Evolutionary conservation across 2,113 vertebrate genomes (phyloP).

Genomic region (Megaptera novaeangliae): DNA sequence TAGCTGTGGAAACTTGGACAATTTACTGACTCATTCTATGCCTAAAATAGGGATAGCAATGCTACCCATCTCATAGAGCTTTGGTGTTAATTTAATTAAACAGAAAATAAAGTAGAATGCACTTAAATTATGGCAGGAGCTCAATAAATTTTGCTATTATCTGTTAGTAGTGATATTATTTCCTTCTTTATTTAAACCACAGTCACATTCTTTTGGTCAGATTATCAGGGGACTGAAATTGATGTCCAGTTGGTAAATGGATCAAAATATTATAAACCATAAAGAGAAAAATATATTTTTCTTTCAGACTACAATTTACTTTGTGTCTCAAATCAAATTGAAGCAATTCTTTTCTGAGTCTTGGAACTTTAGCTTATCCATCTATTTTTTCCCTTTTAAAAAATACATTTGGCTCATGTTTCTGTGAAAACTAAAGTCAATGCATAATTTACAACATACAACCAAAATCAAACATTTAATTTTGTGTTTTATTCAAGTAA

Average conservation of each 20-base stretch:
- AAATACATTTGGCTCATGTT: background rate
- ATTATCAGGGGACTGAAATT: background rate
- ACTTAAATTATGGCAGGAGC: background rate
- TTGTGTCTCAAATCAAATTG: background rate
- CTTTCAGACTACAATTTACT: background rate
- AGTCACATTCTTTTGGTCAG: background rate
- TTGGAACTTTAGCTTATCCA: background rate
- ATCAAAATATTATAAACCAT: background rate
- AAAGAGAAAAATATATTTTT: background rate
- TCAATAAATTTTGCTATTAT: background rate
- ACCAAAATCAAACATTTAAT: background rate
- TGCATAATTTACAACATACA: background rate
- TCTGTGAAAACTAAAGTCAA: background rate
- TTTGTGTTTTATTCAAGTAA: conserved; percentile 27
- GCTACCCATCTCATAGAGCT: background rate
- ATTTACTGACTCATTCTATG: background rate
- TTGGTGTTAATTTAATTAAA: background rate
- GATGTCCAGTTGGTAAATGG: background rate
- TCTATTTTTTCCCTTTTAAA: background rate
- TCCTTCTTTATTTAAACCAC: background rate
- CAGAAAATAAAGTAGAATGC: background rate
- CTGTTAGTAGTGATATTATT: background rate
- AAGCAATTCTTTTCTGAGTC: background rate
- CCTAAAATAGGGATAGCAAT: background rate
- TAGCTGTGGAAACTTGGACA: background rate